Evolutionary conservation across 1,140 invertebrate genomes (phyloP).

Genomic region (Camponotus vicinus): DNA sequence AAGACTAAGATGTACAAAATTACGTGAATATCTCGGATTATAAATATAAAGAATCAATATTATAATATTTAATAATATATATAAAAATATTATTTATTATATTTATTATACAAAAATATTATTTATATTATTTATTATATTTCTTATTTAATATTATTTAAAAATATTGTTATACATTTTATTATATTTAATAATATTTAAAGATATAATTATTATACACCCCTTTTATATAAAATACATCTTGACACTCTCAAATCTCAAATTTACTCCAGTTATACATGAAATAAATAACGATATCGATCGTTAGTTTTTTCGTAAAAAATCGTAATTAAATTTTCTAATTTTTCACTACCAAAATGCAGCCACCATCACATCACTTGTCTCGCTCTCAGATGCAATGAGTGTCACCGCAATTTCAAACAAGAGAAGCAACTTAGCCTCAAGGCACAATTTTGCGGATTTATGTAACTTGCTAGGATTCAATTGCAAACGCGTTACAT

Average conservation of each 20-base stretch:
- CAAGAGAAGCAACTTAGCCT: conserved; percentile 29
- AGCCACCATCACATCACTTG: not conserved
- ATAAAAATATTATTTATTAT: too few relatives aligned
- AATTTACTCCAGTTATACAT: not conserved
- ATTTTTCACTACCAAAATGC: conserved; percentile 39
- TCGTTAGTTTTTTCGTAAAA: conserved; percentile 23
- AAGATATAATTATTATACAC: conserved; percentile 14
- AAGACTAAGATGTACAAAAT: not conserved
- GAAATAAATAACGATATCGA: conserved; percentile 3
- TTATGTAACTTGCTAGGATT: conserved; percentile 63
- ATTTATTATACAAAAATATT: too few relatives aligned
- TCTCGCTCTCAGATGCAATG: not conserved
- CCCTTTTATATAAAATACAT: not conserved
- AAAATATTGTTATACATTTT: too few relatives aligned
- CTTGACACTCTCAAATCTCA: not conserved
- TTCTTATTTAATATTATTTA: too few relatives aligned
- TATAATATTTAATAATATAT: too few relatives aligned
- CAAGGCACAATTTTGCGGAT: conserved; percentile 42
- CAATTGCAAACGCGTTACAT: conserved; percentile 71
- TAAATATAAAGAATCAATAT: not conserved
- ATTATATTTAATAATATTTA: not conserved
- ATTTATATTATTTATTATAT: too few relatives aligned
- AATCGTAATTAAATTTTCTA: conserved; percentile 14
- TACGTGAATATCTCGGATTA: not conserved
- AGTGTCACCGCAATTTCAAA: conserved; percentile 51